Evolutionary conservation across 2,888 invertebrate species (phyloP).

Genomic region (Chorisops tibialis): DNA sequence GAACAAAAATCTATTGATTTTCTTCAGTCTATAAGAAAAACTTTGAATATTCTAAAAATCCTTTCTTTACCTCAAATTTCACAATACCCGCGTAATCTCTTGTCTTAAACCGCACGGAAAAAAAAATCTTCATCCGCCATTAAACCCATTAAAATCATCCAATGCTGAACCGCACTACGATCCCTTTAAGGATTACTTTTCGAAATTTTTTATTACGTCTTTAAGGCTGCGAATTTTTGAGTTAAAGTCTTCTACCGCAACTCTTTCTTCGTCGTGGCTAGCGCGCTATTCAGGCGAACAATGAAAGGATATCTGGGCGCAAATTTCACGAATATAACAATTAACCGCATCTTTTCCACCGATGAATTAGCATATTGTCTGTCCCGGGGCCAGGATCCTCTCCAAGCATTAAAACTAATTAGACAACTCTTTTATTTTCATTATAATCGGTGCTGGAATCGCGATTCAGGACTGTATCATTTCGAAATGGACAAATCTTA

Average conservation of each 20-base stretch:
- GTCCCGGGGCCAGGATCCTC: neutral
- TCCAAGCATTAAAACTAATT: conserved; percentile 19
- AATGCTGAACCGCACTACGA: conserved; percentile 12
- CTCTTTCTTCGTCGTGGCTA: conserved; percentile 6
- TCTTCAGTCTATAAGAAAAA: too few relatives aligned
- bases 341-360: conserved; percentile 32
- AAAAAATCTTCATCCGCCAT: conserved; percentile 21
- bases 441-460: neutral
- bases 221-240: conserved; percentile 14
- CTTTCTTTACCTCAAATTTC: neutral
- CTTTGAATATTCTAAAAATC: too few relatives aligned
- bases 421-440: conserved; percentile 14
- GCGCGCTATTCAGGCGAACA: neutral
- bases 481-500: neutral
- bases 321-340: conserved; percentile 26
- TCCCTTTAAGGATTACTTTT: conserved; percentile 20
- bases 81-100: conserved; percentile 14
- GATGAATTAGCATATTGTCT: conserved; percentile 34
- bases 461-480: neutral
- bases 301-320: conserved; percentile 11
- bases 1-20: too few relatives aligned
- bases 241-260: conserved; percentile 4
- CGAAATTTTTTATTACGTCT: conserved; percentile 17
- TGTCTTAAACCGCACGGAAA: conserved; percentile 11
- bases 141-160: conserved; percentile 26